A percentile compares a stretch with the other conserved stretches of the same genome.
phyloP scores from a whole-genome alignment of 2,113 vertebrate genomes.

The Anarrhichthys ocellatus region DNA sequence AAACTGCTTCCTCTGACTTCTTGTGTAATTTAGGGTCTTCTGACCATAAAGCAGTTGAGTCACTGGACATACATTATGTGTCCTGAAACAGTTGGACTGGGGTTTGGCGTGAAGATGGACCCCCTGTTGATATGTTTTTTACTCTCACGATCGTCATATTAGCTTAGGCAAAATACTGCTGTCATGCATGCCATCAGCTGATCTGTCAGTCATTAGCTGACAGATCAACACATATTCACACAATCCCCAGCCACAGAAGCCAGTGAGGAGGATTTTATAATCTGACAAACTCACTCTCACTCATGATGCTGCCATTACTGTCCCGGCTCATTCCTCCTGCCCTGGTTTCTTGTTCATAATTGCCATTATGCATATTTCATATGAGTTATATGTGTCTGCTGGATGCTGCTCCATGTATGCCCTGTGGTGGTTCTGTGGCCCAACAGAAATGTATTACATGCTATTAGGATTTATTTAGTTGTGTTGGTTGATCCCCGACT shows the following conservation, averaged over 20 bases:
- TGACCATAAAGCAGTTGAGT: background rate
- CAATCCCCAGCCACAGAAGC: background rate
- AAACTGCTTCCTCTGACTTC: background rate
- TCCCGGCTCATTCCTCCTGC: background rate
- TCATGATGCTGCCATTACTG: background rate
- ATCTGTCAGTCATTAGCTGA: background rate
- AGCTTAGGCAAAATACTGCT: too few relatives aligned
- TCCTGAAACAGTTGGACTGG: background rate
- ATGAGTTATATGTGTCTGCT: background rate
- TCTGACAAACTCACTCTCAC: background rate
- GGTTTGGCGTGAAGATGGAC: background rate
- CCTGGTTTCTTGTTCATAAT: background rate
- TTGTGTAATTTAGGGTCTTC: background rate
- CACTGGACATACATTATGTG: background rate
- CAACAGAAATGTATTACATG: background rate
- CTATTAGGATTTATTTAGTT: background rate
- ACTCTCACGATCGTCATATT: background rate
- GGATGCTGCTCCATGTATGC: background rate
- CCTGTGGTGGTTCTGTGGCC: background rate
- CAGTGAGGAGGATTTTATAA: background rate
- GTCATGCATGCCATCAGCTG: background rate
- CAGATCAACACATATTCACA: background rate
- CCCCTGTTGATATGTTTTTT: background rate
- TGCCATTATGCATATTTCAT: background rate
- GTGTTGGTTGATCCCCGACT: background rate